Evolutionary conservation across 2,113 vertebrate species (phyloP).

Genomic region (Ochotona curzoniae): DNA sequence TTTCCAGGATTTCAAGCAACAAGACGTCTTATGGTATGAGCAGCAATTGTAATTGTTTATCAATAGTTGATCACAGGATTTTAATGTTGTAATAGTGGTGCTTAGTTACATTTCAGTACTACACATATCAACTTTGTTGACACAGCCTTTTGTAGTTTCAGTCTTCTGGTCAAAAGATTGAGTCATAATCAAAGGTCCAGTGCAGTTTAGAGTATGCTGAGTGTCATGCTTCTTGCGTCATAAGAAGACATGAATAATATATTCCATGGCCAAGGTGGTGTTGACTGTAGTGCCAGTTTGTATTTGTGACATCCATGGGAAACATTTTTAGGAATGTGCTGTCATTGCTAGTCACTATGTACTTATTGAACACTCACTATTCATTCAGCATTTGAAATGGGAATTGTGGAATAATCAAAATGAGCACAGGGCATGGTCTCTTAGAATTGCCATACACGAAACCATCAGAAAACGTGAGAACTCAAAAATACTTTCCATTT

Average conservation of each 20-base stretch:
- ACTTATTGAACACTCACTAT: background rate
- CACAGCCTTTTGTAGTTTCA: constrained; percentile 29
- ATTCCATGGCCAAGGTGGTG: background rate
- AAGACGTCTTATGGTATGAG: background rate
- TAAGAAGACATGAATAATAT: background rate
- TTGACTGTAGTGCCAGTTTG: background rate
- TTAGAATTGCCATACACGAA: background rate
- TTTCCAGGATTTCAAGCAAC: background rate
- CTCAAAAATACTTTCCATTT: background rate
- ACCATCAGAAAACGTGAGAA: background rate
- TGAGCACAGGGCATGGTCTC: background rate
- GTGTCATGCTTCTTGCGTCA: constrained; percentile 24
- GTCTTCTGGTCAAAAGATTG: constrained; percentile 3
- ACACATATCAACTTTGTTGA: background rate
- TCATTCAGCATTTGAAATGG: background rate
- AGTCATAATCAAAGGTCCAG: constrained; percentile 5
- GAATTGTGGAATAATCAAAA: background rate
- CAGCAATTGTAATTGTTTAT: background rate
- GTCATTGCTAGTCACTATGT: constrained; percentile 20
- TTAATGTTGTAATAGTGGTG: background rate
- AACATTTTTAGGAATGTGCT: constrained; percentile 7
- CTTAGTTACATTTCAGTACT: background rate
- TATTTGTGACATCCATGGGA: constrained; percentile 14
- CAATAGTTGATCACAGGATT: background rate
- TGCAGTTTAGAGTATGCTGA: constrained; percentile 14